Evolutionary conservation across 2,797 vertebrate genomes (phyloP), one percentile per base, ranked within the genome.

Genomic region (Danionella dracula): DNA sequence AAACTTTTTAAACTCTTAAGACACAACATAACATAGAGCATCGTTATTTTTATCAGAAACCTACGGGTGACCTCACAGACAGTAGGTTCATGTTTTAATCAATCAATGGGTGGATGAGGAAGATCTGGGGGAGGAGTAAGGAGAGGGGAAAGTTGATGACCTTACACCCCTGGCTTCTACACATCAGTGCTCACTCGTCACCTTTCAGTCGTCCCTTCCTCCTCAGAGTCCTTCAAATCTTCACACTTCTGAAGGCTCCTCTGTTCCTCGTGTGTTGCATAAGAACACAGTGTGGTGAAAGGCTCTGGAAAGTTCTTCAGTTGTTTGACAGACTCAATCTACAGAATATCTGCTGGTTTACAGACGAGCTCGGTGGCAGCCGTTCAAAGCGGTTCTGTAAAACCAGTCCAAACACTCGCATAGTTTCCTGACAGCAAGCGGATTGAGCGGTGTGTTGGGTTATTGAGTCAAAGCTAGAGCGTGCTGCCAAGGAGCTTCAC

Each of bases 401-500:
- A 54, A 66, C 11, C 21, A 5, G 11, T 69, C 27, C 46, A 23
- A 64, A 37, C 12, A 37, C 29, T 35, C 21, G 53, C 15, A 57
- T 72, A 45, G 13, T 56, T 44, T 54, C 45, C 55, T 57, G 62
- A 72, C 23, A 35, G 51, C 7, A n/a, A n/a, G 3, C 31, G 15
- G 35, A 66, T 3, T 4, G 44, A n/a, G n/a, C n/a, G n/a, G n/a
- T n/a, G 38, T 1, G 8, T 13, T 29, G 37, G 19, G 48, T 71
- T 31, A 29, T 37, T 15, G 19, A 53, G 12, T 8, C 17, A 45
- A 2, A 42, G 27, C 31, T n/a, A 50, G 27, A 37, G 15, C 44
- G 10, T 3, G 5, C 49, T 50, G 59, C 54, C 60, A 50, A 45
- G 55, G 57, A 8, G 8, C 56, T 38, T 61, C 46, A 63, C 70